Conservation (phyloP, 2,888 invertebrate genomes). For the Rhodophaea formosa region DNA sequence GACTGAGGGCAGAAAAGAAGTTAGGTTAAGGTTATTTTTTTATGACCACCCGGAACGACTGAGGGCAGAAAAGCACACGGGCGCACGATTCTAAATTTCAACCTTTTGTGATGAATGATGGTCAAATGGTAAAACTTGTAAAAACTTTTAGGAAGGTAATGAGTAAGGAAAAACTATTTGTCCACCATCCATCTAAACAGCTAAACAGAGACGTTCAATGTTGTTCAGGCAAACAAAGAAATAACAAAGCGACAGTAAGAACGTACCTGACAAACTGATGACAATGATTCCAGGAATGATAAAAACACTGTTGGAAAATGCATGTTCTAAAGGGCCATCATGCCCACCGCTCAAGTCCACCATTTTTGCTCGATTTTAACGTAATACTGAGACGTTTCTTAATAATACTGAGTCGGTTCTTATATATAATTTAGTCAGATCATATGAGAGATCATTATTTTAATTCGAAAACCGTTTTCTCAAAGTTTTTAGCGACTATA, state of each 20-base stretch:
- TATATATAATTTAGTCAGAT: conserved; percentile 30
- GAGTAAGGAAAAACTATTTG: background rate
- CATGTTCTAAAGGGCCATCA: conserved; percentile 91
- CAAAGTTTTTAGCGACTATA: background rate
- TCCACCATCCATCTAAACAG: background rate
- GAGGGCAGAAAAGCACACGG: too few species aligned
- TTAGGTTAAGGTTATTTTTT: too few species aligned
- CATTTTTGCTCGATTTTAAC: conserved; percentile 79
- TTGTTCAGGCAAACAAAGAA: background rate
- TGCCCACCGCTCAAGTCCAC: conserved; percentile 91
- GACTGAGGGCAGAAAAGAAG: too few species aligned
- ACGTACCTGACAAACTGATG: conserved; percentile 88
- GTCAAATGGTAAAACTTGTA: too few species aligned
- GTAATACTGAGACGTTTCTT: conserved; percentile 47
- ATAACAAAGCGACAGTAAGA: conserved; percentile 29
- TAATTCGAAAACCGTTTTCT: background rate
- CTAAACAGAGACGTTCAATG: background rate
- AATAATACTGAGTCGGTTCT: conserved; percentile 45
- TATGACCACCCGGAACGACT: too few species aligned
- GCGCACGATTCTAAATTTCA: too few species aligned
- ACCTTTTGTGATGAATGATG: too few species aligned
- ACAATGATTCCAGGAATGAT: conserved; percentile 92
- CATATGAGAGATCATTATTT: conserved; percentile 30
- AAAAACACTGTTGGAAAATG: conserved; percentile 93
- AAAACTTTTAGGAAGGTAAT: too few species aligned